Evolutionary conservation across 1,140 invertebrate genomes (phyloP).

Genomic region (Drosophila sproati): DNA sequence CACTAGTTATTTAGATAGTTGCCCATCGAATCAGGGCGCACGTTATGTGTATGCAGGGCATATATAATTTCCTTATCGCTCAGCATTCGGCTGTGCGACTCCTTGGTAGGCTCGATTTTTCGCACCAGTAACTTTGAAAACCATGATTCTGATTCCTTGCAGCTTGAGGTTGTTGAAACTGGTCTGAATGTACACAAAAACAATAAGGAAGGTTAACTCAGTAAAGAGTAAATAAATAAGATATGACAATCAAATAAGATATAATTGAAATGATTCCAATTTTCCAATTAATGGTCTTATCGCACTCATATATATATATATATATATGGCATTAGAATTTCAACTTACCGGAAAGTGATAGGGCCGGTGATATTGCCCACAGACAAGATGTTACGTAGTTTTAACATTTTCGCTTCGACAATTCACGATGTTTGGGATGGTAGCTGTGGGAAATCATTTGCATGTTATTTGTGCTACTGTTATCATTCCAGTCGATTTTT

Average conservation of each 20-base stretch:
- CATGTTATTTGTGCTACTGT: constrained; percentile 52
- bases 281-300: not conserved
- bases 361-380: constrained; percentile 46
- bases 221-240: not conserved
- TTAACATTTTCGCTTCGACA: constrained; percentile 60
- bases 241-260: not conserved
- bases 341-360: constrained; percentile 52
- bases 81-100: constrained; percentile 97
- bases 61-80: constrained; percentile 98
- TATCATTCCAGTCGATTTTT: constrained; percentile 51
- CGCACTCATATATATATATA: constrained; percentile 1
- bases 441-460: constrained; percentile 61
- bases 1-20: constrained; percentile 96
- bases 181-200: constrained; percentile 32
- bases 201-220: too few relatives aligned
- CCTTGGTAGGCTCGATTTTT: constrained; percentile 96
- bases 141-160: constrained; percentile 89
- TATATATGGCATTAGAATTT: constrained; percentile 16
- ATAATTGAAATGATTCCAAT: not conserved
- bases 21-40: constrained; percentile 93
- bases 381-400: constrained; percentile 68
- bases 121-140: constrained; percentile 94
- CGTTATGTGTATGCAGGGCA: constrained; percentile 97
- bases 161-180: constrained; percentile 58
- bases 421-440: constrained; percentile 38